phyloP scores from a whole-genome alignment of 53 echinoderm and acorn worm genomes.

The Luidia sarsii region DNA sequence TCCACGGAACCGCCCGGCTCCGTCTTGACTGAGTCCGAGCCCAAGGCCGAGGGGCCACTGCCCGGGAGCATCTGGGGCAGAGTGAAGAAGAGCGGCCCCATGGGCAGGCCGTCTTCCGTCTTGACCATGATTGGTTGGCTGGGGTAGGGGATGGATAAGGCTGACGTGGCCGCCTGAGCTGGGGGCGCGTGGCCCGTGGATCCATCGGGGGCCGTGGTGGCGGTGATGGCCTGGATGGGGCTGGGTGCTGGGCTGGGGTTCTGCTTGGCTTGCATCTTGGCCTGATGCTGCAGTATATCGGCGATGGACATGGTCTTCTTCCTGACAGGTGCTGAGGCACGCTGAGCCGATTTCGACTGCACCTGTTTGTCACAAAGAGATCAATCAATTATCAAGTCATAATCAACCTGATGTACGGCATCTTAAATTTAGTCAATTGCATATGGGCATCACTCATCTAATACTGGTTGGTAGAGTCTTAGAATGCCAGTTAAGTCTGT shows the following conservation, averaged over 20 bases:
- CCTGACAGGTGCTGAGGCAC: slow-evolving; percentile 9
- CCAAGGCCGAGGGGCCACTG: background rate
- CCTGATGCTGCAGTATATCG: slow-evolving; percentile 15
- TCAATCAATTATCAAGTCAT: too few relatives aligned
- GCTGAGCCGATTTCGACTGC: slow-evolving; percentile 7
- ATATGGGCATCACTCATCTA: too few relatives aligned
- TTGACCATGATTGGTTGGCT: slow-evolving; percentile 14
- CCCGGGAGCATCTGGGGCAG: slow-evolving; percentile 58
- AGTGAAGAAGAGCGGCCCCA: slow-evolving; percentile 59
- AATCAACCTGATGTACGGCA: too few relatives aligned
- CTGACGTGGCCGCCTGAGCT: background rate
- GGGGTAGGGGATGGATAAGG: slow-evolving; percentile 1
- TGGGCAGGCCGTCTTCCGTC: background rate
- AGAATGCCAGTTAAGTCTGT: too few relatives aligned
- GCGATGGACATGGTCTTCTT: slow-evolving; percentile 44
- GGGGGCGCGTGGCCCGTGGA: background rate
- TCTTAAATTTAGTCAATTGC: too few relatives aligned
- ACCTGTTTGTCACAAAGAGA: background rate
- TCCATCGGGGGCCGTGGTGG: background rate
- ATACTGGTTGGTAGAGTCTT: too few relatives aligned
- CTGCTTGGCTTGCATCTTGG: slow-evolving; percentile 42
- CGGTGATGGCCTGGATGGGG: background rate
- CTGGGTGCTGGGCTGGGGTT: slow-evolving; percentile 2
- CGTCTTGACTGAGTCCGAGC: background rate
- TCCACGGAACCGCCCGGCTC: background rate